phyloP scores from a whole-genome alignment of 2,888 invertebrate species.

The Bembecia ichneumoniformis region DNA sequence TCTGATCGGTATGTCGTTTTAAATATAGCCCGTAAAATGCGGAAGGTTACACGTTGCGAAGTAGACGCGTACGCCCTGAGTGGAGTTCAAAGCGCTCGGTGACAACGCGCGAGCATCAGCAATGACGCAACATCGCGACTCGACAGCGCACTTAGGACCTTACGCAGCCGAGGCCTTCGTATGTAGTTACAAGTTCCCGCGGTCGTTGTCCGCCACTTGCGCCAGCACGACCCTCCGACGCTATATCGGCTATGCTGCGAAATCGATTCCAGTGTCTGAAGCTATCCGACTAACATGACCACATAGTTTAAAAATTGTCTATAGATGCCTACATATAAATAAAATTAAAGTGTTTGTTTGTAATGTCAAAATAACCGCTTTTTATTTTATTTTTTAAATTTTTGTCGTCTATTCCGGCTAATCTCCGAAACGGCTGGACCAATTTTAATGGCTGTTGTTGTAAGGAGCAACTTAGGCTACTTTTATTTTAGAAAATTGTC shows the following conservation, averaged over 20 bases:
- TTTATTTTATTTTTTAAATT: too few species aligned
- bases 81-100: conserved; percentile 54
- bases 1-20: conserved; percentile 2
- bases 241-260: conserved; percentile 36
- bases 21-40: conserved; percentile 13
- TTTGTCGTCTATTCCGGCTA: too few species aligned
- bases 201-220: conserved; percentile 65
- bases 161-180: conserved; percentile 32
- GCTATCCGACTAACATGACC: too few species aligned
- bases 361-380: too few species aligned
- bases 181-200: conserved; percentile 71
- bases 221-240: conserved; percentile 43
- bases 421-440: too few species aligned
- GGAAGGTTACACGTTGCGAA: conserved; percentile 47
- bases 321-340: too few species aligned
- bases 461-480: too few species aligned
- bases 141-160: conserved; percentile 36
- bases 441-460: too few species aligned
- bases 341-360: too few species aligned
- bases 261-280: too few species aligned
- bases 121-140: conserved; percentile 28
- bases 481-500: too few species aligned
- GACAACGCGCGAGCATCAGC: conserved; percentile 17
- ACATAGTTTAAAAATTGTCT: too few species aligned
- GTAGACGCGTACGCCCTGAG: conserved; percentile 36